Conservation (phyloP, 2,888 invertebrate species). For the Druceiella hillmani region DNA sequence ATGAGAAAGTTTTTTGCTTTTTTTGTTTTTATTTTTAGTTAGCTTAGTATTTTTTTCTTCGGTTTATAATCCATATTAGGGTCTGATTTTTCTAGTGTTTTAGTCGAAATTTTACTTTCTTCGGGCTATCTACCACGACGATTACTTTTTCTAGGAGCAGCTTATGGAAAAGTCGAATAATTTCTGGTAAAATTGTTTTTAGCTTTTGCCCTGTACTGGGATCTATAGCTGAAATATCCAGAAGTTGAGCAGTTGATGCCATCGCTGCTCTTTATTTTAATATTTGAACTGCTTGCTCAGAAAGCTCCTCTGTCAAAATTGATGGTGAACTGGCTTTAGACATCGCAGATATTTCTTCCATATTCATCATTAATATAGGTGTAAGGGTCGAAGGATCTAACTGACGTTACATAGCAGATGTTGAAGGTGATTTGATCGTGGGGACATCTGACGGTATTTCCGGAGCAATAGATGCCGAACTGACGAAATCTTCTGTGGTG, state of each 20-base stretch:
- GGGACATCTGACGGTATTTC: too few species aligned
- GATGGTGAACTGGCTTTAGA: neutral
- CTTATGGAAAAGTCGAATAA: neutral
- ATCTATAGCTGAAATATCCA: neutral
- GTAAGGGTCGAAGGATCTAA: neutral
- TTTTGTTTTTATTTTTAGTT: too few species aligned
- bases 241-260: neutral
- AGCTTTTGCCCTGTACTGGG: neutral
- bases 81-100: conserved; percentile 1
- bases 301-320: neutral
- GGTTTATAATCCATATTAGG: too few species aligned
- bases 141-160: conserved; percentile 1
- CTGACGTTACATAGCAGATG: too few species aligned
- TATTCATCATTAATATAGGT: neutral
- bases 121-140: conserved; percentile 1
- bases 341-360: neutral
- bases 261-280: neutral
- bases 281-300: neutral
- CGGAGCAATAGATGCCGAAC: too few species aligned
- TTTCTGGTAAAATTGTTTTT: neutral
- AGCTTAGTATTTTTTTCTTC: too few species aligned
- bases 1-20: too few species aligned
- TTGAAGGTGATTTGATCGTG: too few species aligned
- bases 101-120: neutral
- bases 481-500: too few species aligned